phyloP scores from a whole-genome alignment of 2,797 vertebrate genomes.

The Acipenser transmontanus region DNA sequence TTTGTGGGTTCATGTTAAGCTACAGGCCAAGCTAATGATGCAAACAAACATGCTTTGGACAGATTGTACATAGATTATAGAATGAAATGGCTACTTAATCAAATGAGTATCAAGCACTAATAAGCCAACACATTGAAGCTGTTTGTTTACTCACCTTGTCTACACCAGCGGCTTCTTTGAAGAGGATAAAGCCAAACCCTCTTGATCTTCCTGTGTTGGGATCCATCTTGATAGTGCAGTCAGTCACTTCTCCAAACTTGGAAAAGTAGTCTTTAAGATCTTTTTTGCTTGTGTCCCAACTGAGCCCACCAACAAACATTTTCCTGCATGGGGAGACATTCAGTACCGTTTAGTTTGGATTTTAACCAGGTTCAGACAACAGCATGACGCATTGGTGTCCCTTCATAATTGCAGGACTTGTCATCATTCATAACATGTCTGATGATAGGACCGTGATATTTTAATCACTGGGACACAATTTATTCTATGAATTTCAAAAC shows the following conservation, averaged over 20 bases:
- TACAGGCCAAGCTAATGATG: neutral
- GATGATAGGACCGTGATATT: too few species aligned
- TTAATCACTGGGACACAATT: too few species aligned
- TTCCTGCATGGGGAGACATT: constrained; percentile 60
- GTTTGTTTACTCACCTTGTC: constrained; percentile 68
- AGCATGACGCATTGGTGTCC: too few species aligned
- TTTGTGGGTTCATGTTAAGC: neutral
- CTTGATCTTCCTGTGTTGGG: constrained; percentile 87
- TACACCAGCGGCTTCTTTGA: constrained; percentile 85
- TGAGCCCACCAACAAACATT: constrained; percentile 97
- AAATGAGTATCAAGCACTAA: neutral
- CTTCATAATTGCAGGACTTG: too few species aligned
- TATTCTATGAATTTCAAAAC: too few species aligned
- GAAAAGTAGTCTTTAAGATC: constrained; percentile 97
- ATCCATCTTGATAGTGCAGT: constrained; percentile 98
- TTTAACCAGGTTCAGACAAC: too few species aligned
- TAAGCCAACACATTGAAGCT: neutral
- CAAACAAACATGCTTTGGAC: neutral
- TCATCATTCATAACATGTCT: too few species aligned
- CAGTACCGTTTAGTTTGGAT: neutral
- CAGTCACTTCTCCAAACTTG: constrained; percentile 91
- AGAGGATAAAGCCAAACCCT: constrained; percentile 95
- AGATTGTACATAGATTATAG: neutral
- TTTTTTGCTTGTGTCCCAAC: constrained; percentile 98
- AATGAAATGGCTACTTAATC: neutral